phyloP scores from a whole-genome alignment of 2,113 vertebrate species.

The Panurus biarmicus region DNA sequence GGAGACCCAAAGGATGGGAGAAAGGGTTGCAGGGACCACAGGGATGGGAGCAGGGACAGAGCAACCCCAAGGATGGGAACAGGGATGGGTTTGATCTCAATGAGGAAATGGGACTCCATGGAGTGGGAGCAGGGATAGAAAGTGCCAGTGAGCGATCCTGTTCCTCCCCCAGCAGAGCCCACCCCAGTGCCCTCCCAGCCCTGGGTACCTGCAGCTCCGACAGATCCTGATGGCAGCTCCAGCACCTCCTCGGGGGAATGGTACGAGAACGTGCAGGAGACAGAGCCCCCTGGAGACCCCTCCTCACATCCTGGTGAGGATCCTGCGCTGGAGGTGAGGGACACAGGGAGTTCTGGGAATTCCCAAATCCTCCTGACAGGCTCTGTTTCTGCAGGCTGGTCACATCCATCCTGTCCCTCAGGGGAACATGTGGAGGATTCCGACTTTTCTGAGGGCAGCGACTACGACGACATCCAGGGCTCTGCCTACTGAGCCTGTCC shows the following conservation, averaged over 20 bases:
- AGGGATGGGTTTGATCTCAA: background rate
- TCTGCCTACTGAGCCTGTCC: background rate
- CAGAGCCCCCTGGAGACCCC: accelerated
- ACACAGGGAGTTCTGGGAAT: accelerated
- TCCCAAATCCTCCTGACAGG: background rate
- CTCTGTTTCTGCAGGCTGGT: background rate
- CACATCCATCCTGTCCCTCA: background rate
- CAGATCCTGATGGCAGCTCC: conserved; percentile 37
- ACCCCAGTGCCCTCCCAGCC: background rate
- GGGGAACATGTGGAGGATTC: background rate
- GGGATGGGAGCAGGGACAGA: background rate
- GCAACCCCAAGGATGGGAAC: too few species aligned
- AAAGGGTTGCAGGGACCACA: background rate
- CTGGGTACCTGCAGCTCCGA: background rate
- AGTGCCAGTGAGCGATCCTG: background rate
- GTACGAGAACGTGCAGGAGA: conserved; percentile 59
- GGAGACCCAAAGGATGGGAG: background rate
- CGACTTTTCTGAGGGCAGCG: background rate
- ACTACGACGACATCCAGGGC: conserved; percentile 64
- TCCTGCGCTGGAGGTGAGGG: accelerated
- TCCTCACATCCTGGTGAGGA: background rate
- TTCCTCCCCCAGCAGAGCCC: background rate
- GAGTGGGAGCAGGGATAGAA: background rate
- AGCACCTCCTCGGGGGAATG: conserved; percentile 73
- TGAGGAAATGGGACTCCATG: background rate